A percentile compares a stretch with the other conserved stretches of the same genome.
phyloP scores from a whole-genome alignment of 2,113 vertebrate species.

The Antechinus flavipes region DNA sequence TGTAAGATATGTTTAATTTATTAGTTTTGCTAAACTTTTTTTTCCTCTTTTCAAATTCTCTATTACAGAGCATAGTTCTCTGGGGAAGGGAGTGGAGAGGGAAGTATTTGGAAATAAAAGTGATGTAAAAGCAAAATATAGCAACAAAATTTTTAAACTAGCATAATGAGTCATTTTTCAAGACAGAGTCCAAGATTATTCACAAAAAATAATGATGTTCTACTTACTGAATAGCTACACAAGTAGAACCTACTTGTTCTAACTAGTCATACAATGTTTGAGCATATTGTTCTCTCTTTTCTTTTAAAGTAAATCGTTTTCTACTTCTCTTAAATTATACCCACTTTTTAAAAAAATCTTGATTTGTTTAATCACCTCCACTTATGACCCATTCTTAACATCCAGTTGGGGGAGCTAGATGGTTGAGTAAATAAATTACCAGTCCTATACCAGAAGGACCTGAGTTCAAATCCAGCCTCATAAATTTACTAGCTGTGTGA shows the following conservation, averaged over 20 bases:
- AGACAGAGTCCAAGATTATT: not conserved
- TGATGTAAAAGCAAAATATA: slow-evolving; percentile 1
- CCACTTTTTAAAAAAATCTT: not conserved
- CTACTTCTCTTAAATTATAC: not conserved
- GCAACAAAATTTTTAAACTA: not conserved
- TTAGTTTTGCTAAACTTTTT: not conserved
- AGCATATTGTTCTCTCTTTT: not conserved
- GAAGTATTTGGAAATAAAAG: not conserved
- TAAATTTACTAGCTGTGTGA: too few relatives aligned
- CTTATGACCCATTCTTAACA: not conserved
- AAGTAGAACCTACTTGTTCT: not conserved
- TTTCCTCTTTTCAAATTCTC: not conserved
- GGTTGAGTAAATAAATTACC: not conserved
- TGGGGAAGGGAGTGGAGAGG: not conserved
- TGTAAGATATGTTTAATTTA: not conserved
- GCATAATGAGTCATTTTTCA: not conserved
- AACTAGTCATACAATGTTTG: not conserved
- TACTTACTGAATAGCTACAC: not conserved
- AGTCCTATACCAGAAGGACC: too few relatives aligned
- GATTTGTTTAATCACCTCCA: not conserved
- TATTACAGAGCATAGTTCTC: not conserved
- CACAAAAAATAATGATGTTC: not conserved
- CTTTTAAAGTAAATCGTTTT: not conserved
- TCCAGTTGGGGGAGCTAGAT: not conserved
- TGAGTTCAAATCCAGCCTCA: too few relatives aligned